Evolutionary conservation across 2,888 invertebrate species (phyloP).

Genomic region (Mongoloraphidia duomilia): DNA sequence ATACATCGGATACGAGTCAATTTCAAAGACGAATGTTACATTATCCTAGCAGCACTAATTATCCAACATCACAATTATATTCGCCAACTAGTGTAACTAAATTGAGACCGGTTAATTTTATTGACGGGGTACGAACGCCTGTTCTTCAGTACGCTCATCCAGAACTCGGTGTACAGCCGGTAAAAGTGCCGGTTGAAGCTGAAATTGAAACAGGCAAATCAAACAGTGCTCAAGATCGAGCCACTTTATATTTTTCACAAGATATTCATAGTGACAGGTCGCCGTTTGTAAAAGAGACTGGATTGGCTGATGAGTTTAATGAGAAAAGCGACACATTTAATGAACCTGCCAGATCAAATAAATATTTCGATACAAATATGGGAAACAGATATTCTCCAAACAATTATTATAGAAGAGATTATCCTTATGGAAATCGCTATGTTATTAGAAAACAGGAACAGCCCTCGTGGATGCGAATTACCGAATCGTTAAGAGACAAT

Average conservation of each 20-base stretch:
- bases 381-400: neutral
- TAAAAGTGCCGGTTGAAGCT: slow-evolving; percentile 38
- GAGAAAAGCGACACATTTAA: neutral
- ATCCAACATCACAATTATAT: slow-evolving; percentile 51
- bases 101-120: slow-evolving; percentile 41
- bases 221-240: slow-evolving; percentile 9
- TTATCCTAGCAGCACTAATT: slow-evolving; percentile 43
- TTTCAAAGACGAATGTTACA: slow-evolving; percentile 60
- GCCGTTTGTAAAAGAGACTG: slow-evolving; percentile 34
- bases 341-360: slow-evolving; percentile 20
- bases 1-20: slow-evolving; percentile 33
- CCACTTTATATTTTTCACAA: slow-evolving; percentile 36
- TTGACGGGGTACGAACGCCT: slow-evolving; percentile 56
- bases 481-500: slow-evolving; percentile 57
- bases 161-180: slow-evolving; percentile 62
- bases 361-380: slow-evolving; percentile 24
- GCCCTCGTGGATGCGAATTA: slow-evolving; percentile 58
- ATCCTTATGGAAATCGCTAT: slow-evolving; percentile 41
- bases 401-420: slow-evolving; percentile 38
- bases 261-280: slow-evolving; percentile 41
- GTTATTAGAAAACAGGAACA: slow-evolving; percentile 44
- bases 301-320: slow-evolving; percentile 2
- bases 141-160: slow-evolving; percentile 70
- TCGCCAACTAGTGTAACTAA: slow-evolving; percentile 41
- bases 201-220: slow-evolving; percentile 19